Base-by-base conservation (phyloP, 2,113 vertebrate genomes). In the Urocolius indicus region DNA sequence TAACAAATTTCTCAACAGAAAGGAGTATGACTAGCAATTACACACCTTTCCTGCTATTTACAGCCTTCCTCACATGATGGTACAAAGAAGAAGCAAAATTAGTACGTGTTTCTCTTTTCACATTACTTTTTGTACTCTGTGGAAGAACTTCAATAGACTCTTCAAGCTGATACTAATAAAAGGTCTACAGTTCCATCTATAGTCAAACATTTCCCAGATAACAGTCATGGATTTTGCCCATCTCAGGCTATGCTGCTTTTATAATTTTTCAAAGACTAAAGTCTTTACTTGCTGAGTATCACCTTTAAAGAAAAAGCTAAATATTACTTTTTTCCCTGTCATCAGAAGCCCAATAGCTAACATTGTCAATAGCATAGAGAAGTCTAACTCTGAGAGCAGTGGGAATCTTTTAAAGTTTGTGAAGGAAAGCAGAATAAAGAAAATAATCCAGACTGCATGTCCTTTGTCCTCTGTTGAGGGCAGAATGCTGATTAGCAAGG, bases 121-220 rank as follows among this genome's bases (percentile, higher is more conserved):
- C 63, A 16, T 74, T 52, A 86, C 67, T 84, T 52, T 81, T 76
- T 4, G 8, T 94, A 76, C 77, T 82, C 77, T 54, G 36, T 19
- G 6, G 38, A 89, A 59, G 68, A 88, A 54, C 32, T 82, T 88
- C 66, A 96, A 80, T 57, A 89, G 59, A 30, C 18, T 91, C 32
- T 88, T 91, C 65, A 93, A 69, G 81, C 46, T 68, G 66, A 76
- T 82, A 30, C 79, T 92, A 87, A 89, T 68, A 94, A 92, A 87
- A 94, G 87, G 46, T 52, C 49, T 51, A 52, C 69, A 72, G 18
- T 71, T 83, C 65, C 34, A 10, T 59, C 76, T 90, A 13, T 16
- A 92, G 77, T 54, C n/a, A 81, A 74, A 77, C 77, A 84, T 55
- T 86, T 73, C 55, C 43, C 86, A 89, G 52, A 87, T 68, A 90